phyloP scores from a whole-genome alignment of 92 coral and sea anemone species.

The Anthopleura xanthogrammica region DNA sequence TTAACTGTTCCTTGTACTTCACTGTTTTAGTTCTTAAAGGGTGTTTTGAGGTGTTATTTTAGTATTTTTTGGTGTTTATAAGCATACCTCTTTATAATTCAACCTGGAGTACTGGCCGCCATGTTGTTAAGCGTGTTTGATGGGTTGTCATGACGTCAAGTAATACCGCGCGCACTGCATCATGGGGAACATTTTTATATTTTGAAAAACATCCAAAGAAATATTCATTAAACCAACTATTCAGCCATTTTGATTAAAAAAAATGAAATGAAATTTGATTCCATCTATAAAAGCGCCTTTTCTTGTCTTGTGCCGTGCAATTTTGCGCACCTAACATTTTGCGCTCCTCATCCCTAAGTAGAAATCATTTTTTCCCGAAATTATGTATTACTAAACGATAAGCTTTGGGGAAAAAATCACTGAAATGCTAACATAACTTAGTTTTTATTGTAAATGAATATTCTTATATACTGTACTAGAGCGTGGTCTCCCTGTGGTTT shows the following conservation, averaged over 20 bases:
- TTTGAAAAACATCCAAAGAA: too few relatives aligned
- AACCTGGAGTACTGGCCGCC: conserved; percentile 57
- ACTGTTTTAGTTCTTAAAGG: not conserved
- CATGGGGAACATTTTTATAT: not conserved
- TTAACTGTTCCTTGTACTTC: not conserved
- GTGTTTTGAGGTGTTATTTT: not conserved
- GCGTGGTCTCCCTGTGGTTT: conserved; percentile 17
- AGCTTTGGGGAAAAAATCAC: too few relatives aligned
- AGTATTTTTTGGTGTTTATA: not conserved
- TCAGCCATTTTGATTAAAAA: too few relatives aligned
- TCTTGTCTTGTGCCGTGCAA: too few relatives aligned
- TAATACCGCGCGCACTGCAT: conserved; percentile 2
- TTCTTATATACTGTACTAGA: not conserved
- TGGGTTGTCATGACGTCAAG: conserved; percentile 95
- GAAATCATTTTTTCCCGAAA: too few relatives aligned
- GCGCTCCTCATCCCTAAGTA: too few relatives aligned
- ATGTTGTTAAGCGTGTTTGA: conserved; percentile 49
- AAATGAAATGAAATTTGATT: too few relatives aligned
- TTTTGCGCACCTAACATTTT: too few relatives aligned
- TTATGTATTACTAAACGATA: too few relatives aligned
- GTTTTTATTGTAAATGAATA: not conserved
- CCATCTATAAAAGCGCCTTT: too few relatives aligned
- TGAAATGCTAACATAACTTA: too few relatives aligned
- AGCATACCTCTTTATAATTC: conserved; percentile 23
- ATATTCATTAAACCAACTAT: too few relatives aligned